Evolutionary conservation across 2,113 vertebrate species (phyloP), one percentile per base, ranked within the genome.

Genomic region (Phyllostomus discolor): DNA sequence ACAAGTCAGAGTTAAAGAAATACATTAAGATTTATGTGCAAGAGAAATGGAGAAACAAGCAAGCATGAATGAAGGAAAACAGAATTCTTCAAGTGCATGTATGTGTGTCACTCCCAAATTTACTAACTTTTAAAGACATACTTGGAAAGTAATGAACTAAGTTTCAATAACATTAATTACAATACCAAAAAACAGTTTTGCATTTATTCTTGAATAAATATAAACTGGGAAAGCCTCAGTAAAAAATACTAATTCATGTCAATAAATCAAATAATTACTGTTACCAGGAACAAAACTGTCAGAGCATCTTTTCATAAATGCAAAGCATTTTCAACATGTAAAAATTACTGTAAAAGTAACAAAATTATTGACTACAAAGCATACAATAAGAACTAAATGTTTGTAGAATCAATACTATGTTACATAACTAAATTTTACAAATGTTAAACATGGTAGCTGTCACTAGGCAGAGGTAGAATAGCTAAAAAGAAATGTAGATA

Each of bases 1-100:
- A 64, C 38, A 95, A 66, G 75, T 85, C 67, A 92, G 73, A 98
- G 52, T 7, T 96, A 43, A 92, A 92, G 31, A 87, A 78, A 54
- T 76, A 48, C 17, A 69, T 76, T 75, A 96, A 96, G 90, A 89
- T 69, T 64, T 66, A 91, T 26, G 38, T 76, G 28, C 7, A 41
- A 8, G 26, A 88, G 54, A 92, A 91, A 89, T 41, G 78, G 19
- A 88, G 35, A 84, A 95, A 88, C 48, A n/a, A 84, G 86, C 43
- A 90, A 76, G 72, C 22, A 93, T 2, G 48, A 19, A 72, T 24
- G 4, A 22, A 54, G 12, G 28, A 92, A 85, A 87, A 89, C 4
- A 67, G 11, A 95, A 59, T 73, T 92, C 82, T 88, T 90, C 28
- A 88, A 14, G 22, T 95, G 0, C 5, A 78, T 1, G 2, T 28